phyloP scores from a whole-genome alignment of 37 sponge, comb jelly and placozoan genomes.

The Oscarella lobularis region DNA sequence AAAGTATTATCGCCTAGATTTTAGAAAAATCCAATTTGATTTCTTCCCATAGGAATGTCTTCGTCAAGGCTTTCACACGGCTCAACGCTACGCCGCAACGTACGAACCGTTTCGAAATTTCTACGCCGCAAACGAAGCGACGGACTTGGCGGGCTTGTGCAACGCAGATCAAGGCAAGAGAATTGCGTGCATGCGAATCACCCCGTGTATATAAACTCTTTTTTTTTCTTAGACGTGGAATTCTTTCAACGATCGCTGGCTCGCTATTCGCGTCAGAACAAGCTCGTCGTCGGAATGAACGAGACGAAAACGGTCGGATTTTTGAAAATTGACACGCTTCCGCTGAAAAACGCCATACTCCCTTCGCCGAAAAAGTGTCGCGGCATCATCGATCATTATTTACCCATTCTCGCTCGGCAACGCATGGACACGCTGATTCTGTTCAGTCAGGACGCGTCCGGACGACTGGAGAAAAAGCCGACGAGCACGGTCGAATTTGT shows the following conservation, averaged over 20 bases:
- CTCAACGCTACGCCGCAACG: slow-evolving; percentile 69
- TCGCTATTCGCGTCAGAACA: slow-evolving; percentile 66
- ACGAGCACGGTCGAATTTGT: slow-evolving; percentile 81
- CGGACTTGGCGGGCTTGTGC: slow-evolving; percentile 44
- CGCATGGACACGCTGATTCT: slow-evolving; percentile 63
- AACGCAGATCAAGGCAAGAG: slow-evolving; percentile 68
- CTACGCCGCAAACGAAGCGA: slow-evolving; percentile 60
- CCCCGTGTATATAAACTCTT: slow-evolving; percentile 2
- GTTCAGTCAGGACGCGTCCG: slow-evolving; percentile 73
- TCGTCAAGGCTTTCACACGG: slow-evolving; percentile 48
- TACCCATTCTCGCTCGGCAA: slow-evolving; percentile 69
- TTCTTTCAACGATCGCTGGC: slow-evolving; percentile 73
- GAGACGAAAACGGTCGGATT: slow-evolving; percentile 66
- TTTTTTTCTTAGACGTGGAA: slow-evolving; percentile 52
- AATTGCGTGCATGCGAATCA: not conserved
- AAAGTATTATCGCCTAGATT: slow-evolving; percentile 15
- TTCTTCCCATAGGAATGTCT: slow-evolving; percentile 33
- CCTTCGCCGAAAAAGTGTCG: slow-evolving; percentile 86
- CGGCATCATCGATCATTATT: slow-evolving; percentile 59
- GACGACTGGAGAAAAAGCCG: slow-evolving; percentile 70
- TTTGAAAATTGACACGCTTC: slow-evolving; percentile 57
- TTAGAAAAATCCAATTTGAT: not conserved
- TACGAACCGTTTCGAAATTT: slow-evolving; percentile 86
- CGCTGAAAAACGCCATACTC: slow-evolving; percentile 61
- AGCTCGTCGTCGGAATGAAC: slow-evolving; percentile 41